phyloP scores from a whole-genome alignment of 1,140 invertebrate species.

The Heliconius hermathena region DNA sequence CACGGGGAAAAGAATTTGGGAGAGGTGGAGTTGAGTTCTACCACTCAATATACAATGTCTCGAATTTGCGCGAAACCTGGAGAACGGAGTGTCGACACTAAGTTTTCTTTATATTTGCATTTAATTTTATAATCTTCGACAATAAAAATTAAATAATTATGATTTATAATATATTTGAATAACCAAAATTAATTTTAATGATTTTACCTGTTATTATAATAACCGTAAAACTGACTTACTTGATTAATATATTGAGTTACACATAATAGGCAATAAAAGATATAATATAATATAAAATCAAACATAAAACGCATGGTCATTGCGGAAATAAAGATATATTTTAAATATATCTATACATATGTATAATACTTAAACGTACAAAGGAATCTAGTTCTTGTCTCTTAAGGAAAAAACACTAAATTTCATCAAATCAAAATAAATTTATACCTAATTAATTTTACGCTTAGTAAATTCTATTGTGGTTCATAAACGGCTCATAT shows the following conservation, averaged over 20 bases:
- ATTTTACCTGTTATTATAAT: background rate
- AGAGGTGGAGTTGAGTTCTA: too few species aligned
- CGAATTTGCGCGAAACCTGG: too few species aligned
- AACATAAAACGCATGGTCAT: conserved; percentile 4
- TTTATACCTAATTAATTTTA: conserved; percentile 37
- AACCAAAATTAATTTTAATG: background rate
- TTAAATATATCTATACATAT: conserved; percentile 16
- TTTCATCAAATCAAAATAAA: conserved; percentile 24
- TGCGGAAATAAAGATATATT: conserved; percentile 21
- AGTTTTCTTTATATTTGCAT: too few species aligned
- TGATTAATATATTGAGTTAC: background rate
- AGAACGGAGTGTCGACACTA: too few species aligned
- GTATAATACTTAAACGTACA: background rate
- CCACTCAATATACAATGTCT: too few species aligned
- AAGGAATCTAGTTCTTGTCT: background rate
- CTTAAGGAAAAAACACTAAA: background rate
- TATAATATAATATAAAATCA: conserved; percentile 10
- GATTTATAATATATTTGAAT: background rate
- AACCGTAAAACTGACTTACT: background rate
- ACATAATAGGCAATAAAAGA: conserved; percentile 14
- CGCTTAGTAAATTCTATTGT: conserved; percentile 37
- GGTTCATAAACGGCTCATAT: conserved; percentile 36
- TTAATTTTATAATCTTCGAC: background rate
- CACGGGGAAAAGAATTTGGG: too few species aligned
- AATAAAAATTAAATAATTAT: background rate